Evolutionary conservation across 2,888 invertebrate species (phyloP), one percentile per base, ranked within the genome.

Genomic region (Hofmannophila pseudospretella): DNA sequence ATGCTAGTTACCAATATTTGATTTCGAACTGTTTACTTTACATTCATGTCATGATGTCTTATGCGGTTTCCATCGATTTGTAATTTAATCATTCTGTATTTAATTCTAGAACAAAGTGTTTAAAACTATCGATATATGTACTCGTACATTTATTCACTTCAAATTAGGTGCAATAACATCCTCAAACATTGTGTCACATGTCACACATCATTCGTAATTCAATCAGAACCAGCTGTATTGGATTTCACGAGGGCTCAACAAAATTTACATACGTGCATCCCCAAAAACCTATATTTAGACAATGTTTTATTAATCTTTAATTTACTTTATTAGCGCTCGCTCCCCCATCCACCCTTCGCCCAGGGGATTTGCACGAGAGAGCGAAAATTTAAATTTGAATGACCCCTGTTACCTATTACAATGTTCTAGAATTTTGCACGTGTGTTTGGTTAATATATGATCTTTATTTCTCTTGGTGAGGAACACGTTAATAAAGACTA

Each of bases 231-330:
- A 55, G 59, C 61, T 60, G 65, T 70, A 67, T 71, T 59, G 54
- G 57, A 66, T 69, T 68, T 61, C 66, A 58, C 49, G 43, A 52
- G 71, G 68, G 67, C 55, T 57, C 49, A 39, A 49, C 37, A 50
- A 58, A 60, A 80, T 79, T 79, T 79, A 70, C 80, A 81, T 78
- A 66, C 64, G 54, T 57, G 59, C 63, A 73, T 67, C 66, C 66
- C 71, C 58, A 64, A 70, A 23, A 75, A 71, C 71, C 74, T 75
- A 72, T 81, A 78, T 75, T 73, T 76, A 72, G 73, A 77, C 74
- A 77, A 84, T 86, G 67, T 80, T 84, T 82, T 86, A 86, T 86
- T 86, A 85, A 86, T 85, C 79, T 85, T 84, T 86, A 86, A 86
- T 86, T 86, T 85, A 75, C 82, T 86, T 86, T 84, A 85, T 86